Percentiles rank a stretch among this genome's conserved stretches.
These are phyloP conservation scores for Phasia obesa DNA, from an alignment of 2,888 invertebrate species.

Conservation along the genomic window DNA sequence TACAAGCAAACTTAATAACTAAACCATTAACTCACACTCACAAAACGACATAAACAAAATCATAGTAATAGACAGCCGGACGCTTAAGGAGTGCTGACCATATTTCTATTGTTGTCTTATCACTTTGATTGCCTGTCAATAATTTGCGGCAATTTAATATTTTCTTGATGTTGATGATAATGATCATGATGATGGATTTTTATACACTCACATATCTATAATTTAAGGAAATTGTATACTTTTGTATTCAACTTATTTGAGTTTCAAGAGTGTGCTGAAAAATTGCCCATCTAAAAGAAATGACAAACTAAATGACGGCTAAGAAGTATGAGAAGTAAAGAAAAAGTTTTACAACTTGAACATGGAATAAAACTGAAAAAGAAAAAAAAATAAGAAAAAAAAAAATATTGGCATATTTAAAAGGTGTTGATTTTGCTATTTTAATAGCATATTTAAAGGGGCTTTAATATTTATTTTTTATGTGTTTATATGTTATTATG, in stretches of 20 bases:
- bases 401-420: not conserved
- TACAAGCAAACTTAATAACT: too few species aligned
- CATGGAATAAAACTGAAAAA: too few species aligned
- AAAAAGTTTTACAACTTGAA: too few species aligned
- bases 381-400: not conserved
- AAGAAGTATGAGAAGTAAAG: not conserved
- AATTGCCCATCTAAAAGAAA: conserved; percentile 16
- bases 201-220: not conserved
- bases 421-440: not conserved
- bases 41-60: too few species aligned
- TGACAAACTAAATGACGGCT: conserved; percentile 29
- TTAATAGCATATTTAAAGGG: conserved; percentile 30
- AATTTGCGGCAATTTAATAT: conserved; percentile 63
- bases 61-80: too few species aligned
- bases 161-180: not conserved
- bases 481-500: not conserved
- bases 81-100: not conserved
- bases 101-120: conserved; percentile 57
- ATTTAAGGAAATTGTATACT: too few species aligned
- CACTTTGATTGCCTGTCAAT: conserved; percentile 68
- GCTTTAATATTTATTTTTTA: not conserved
- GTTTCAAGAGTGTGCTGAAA: not conserved
- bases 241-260: not conserved
- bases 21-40: too few species aligned
- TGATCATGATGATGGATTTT: not conserved